Base-by-base conservation (phyloP, 2,888 invertebrate species). In the Hypsopygia costalis region DNA sequence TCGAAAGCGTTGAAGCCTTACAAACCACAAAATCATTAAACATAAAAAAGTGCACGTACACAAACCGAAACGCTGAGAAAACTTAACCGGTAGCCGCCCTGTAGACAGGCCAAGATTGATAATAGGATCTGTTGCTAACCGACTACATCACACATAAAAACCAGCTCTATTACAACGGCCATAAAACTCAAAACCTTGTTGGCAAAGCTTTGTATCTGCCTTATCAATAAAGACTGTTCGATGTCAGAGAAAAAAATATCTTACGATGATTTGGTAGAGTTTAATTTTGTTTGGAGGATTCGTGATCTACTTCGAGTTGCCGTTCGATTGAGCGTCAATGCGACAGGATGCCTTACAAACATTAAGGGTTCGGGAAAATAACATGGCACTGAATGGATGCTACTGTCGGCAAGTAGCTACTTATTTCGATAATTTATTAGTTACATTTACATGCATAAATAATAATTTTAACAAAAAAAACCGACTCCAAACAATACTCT, bases 81-180 rank as follows among this genome's bases (percentile, higher is more conserved):
- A 16, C 3, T 16, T 2, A 16, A 16, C 16, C 16, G 16, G 4
- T 2, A 16, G 3, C 16, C 16, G 16, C 4, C 16, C 16, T 16
- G 16, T 16, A 62, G 61, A 62, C 60, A 58, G 50, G 58, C 36
- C 43, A 46, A 49, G 64, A 69, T 69, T 70, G 66, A 69, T 71
- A 65, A 57, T 52, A 57, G 42, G 49, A 50, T 54, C 57, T 62
- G 69, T 71, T 71, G 66, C 70, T 67, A 73, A 52, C 58, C 64
- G 40, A 55, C 43, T 37, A 35, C 34, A 38, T 3, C 21, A 29
- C 60, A 53, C 30, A 12, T 50, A 22, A 58, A 71, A 62, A 51
- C 27, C 37, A 46, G 57, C 64, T 58, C 45, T 58, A 56, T 36
- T 41, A 27, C 44, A 40, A 1, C 44, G 20, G 34, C 9, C 21